Evolutionary conservation across 2,797 vertebrate species (phyloP).

Genomic region (Sebastes miniatus): DNA sequence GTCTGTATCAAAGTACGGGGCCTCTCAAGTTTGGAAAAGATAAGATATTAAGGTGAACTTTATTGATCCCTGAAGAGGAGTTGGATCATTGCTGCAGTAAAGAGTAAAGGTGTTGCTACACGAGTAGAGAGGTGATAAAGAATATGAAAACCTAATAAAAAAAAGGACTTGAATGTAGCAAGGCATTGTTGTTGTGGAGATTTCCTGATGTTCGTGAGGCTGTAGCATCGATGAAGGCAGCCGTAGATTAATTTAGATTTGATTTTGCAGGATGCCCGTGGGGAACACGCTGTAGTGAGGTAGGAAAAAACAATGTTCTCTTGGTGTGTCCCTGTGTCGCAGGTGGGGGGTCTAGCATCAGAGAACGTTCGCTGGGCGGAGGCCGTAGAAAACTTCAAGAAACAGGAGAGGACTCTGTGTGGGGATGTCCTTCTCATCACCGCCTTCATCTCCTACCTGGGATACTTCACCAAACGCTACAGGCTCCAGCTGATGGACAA

Average conservation of each 20-base stretch:
- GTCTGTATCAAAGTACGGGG: background rate
- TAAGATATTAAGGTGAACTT: constrained; percentile 52
- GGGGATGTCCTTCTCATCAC: constrained; percentile 92
- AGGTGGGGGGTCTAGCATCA: constrained; percentile 92
- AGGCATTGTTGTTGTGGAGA: constrained; percentile 23
- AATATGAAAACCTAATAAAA: constrained; percentile 53
- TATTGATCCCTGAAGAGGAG: constrained; percentile 55
- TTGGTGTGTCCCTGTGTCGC: background rate
- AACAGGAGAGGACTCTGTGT: constrained; percentile 89
- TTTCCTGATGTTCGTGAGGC: constrained; percentile 2
- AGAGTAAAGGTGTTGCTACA: constrained; percentile 43
- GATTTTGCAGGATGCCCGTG: background rate
- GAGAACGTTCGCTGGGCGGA: constrained; percentile 96
- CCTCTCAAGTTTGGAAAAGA: constrained; percentile 38
- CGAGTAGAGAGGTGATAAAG: constrained; percentile 42
- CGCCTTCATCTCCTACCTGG: constrained; percentile 94
- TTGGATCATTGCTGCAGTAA: constrained; percentile 41
- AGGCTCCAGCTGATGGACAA: constrained; percentile 88
- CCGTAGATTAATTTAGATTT: constrained; percentile 24
- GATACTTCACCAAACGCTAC: constrained; percentile 93
- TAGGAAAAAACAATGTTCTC: background rate
- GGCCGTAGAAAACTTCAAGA: constrained; percentile 84
- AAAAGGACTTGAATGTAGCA: constrained; percentile 13
- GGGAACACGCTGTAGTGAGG: background rate
- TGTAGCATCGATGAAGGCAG: background rate